Conservation (phyloP, 1,140 invertebrate genomes). For the Aphaenogaster ashmeadi region DNA sequence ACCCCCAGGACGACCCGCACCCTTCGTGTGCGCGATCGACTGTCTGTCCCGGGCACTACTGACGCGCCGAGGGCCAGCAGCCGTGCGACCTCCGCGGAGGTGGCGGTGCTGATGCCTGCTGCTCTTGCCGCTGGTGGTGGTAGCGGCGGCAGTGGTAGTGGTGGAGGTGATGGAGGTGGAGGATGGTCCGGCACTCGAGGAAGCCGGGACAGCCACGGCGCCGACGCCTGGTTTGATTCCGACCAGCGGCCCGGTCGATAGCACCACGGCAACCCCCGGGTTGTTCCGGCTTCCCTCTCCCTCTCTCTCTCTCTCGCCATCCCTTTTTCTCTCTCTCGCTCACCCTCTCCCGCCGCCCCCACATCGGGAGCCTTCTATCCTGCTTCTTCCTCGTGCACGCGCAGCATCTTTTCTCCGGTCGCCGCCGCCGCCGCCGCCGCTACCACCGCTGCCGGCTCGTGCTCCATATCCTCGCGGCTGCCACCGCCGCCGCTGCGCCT, state of each 20-base stretch:
- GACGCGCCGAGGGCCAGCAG: constrained; percentile 75
- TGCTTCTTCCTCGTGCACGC: constrained; percentile 56
- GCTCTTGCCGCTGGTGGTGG: constrained; percentile 21
- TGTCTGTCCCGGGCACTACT: constrained; percentile 83
- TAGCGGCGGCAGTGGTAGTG: not conserved
- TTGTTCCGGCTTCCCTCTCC: constrained; percentile 80
- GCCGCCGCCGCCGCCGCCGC: not conserved
- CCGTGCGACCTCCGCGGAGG: constrained; percentile 74
- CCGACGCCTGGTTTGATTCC: constrained; percentile 83
- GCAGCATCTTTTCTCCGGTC: constrained; percentile 53
- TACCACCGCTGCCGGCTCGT: constrained; percentile 29
- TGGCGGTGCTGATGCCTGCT: constrained; percentile 76
- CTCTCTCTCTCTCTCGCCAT: constrained; percentile 53
- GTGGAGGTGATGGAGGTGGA: constrained; percentile 66
- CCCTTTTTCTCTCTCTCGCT: constrained; percentile 47
- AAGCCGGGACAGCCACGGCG: constrained; percentile 80
- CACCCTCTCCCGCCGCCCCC: constrained; percentile 21
- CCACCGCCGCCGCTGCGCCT: constrained; percentile 53
- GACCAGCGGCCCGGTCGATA: constrained; percentile 84
- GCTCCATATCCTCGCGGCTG: constrained; percentile 56
- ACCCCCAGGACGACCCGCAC: constrained; percentile 71
- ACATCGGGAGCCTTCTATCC: constrained; percentile 34
- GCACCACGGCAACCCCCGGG: constrained; percentile 86
- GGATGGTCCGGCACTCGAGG: constrained; percentile 82
- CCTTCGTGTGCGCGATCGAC: constrained; percentile 74